Evolutionary conservation across 2,797 vertebrate species (phyloP).

Genomic region (Peromyscus melanophrys): DNA sequence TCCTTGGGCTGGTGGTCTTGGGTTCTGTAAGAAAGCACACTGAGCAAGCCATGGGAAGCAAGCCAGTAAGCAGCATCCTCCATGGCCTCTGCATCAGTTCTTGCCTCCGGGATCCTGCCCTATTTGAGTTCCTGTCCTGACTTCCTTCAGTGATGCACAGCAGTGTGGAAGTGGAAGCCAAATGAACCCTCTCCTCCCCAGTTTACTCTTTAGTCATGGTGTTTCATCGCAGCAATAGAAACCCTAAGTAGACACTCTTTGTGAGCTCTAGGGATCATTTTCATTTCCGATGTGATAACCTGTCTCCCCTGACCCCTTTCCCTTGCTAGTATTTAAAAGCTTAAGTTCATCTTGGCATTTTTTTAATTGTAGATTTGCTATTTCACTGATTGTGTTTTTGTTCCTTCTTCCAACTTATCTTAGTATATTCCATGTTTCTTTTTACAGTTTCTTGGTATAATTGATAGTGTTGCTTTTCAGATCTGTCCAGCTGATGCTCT

Average conservation of each 20-base stretch:
- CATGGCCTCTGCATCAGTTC: too few relatives aligned
- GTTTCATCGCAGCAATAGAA: too few relatives aligned
- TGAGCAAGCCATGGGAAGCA: too few relatives aligned
- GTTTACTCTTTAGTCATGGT: too few relatives aligned
- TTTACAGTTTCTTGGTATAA: slow-evolving; percentile 1
- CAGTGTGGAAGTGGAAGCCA: too few relatives aligned
- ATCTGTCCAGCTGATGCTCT: not conserved
- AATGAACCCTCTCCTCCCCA: too few relatives aligned
- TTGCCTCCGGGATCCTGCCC: too few relatives aligned
- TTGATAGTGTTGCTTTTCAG: slow-evolving; percentile 13
- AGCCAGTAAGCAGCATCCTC: too few relatives aligned
- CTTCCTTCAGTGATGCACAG: too few relatives aligned
- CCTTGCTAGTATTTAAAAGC: not conserved
- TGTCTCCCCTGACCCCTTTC: not conserved
- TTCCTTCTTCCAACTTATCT: slow-evolving; percentile 20
- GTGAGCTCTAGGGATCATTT: not conserved
- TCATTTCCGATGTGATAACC: not conserved
- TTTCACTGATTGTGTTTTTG: not conserved
- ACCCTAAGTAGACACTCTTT: not conserved
- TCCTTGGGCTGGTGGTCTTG: too few relatives aligned
- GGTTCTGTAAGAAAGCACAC: too few relatives aligned
- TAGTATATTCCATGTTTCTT: not conserved
- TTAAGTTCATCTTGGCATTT: not conserved
- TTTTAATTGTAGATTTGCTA: not conserved
- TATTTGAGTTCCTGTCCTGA: too few relatives aligned